Base-by-base conservation (phyloP, 2,888 invertebrate species). In the Melanargia galathea region DNA sequence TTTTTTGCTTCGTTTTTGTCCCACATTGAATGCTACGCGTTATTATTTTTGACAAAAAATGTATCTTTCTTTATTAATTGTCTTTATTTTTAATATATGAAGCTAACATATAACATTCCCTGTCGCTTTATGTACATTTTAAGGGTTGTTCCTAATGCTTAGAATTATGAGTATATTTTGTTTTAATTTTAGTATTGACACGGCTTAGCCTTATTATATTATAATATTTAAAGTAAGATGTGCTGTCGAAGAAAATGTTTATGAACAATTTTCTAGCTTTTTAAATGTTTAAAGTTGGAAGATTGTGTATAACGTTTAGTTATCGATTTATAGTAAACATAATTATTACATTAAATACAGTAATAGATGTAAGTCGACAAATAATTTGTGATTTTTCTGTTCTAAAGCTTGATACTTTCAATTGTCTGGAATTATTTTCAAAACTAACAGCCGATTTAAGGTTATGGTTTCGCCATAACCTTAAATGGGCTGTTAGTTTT, bases 111-210 rank as follows among this genome's bases (percentile, higher is more conserved):
- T 79, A 75, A 82, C 80, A 83, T 83, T 83, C 77, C 82, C 80
- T 80, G 74, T 76, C 71, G 75, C 75, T 78, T 78, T 78, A 77
- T 83, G 79, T 82, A 82, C 80, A 79, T 79, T 80, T 20, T 79
- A 79, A 80, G 84, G 85, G 79, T 85, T 81, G 87, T 87, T 87
- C 87, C 86, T 86, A 87, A 82, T 79, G 78, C 73, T 77, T 83
- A 84, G 75, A 80, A 74, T 70, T 75, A 75, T 75, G 75, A 74
- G 72, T 80, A 76, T 73, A 72, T 73, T 74, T 24, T 46, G 46
- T 40, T 59, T 48, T 61, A 61, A 63, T 61, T 60, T 63, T 64
- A 64, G 55, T 62, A 52, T 48, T 62, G 57, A 65, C 60, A 55
- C 45, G 65, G 65, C 65, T 64, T 62, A 48, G 67, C 67, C 67